Base-by-base conservation (phyloP, 1,140 invertebrate genomes). In the Amphibalanus amphitrite region DNA sequence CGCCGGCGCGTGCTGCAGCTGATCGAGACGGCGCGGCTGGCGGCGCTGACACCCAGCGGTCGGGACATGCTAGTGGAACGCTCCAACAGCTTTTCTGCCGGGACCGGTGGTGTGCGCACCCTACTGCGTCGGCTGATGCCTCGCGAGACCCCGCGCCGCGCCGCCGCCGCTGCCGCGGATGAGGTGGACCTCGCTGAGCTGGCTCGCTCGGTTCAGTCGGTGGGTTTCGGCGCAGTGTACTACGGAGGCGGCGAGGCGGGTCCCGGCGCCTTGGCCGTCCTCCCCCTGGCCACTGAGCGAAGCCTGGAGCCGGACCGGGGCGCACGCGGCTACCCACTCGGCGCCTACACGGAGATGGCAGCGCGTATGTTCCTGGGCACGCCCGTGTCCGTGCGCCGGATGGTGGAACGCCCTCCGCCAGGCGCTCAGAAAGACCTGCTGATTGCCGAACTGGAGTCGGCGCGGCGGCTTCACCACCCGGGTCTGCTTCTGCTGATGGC, bases 401-500 rank as follows among this genome's bases (percentile, higher is more conserved):
- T n/a, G 17, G 4, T 28, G 70, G 74, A 77, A 64, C 74, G 74
- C 28, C 71, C 75, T 29, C 74, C 75, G 28, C 28, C 72, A 29
- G 77, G 76, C 29, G 76, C 76, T 28, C 75, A 75, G n/a, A 73
- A 78, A 13, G 81, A 82, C 74, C 74, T 81, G n/a, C 76, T 82
- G 3, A 81, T 82, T 69, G 74, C 75, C 29, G 82, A 83, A 72
- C 72, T 79, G 28, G 78, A 80, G 25, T 74, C 74, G 71, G 74
- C 75, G 69, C 78, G 79, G 13, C 79, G 78, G 67, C 73, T 82
- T 3, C 73, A 77, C 38, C 81, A 82, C 75, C 81, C 81, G 1
- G 77, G 78, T 71, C 75, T 83, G 40, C 72, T 83, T 30, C 73
- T 80, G 69, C 73, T 82, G 59, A 80, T 83, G 80, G 81, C 79